Percentiles rank a stretch among this genome's conserved stretches.
Conservation (phyloP, 2,888 invertebrate species). For the Ethmia dodecea region DNA sequence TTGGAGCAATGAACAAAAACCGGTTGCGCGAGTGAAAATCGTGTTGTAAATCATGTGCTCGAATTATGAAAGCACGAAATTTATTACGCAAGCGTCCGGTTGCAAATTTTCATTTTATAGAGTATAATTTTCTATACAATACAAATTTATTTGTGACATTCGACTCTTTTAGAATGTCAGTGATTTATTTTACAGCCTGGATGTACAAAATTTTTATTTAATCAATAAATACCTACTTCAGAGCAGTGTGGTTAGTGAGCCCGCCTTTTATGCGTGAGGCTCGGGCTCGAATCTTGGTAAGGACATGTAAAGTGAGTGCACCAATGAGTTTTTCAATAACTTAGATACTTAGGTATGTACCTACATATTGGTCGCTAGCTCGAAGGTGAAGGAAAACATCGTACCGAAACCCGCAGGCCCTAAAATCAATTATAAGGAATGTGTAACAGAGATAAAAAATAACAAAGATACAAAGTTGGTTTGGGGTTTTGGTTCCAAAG, state of each 20-base stretch:
- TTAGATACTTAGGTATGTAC: too few species aligned
- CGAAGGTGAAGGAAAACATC: too few species aligned
- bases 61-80: slow-evolving; percentile 68
- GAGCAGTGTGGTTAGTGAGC: not conserved
- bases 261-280: not conserved
- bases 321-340: too few species aligned
- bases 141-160: slow-evolving; percentile 42
- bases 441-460: too few species aligned
- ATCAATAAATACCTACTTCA: too few species aligned
- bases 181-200: slow-evolving; percentile 12
- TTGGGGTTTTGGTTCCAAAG: too few species aligned
- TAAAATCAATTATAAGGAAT: too few species aligned
- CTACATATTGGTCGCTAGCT: too few species aligned
- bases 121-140: slow-evolving; percentile 50
- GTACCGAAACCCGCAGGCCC: too few species aligned
- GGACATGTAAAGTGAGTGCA: too few species aligned
- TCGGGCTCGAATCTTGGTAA: too few species aligned
- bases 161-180: slow-evolving; percentile 22
- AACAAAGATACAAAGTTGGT: too few species aligned
- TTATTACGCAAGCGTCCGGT: slow-evolving; percentile 62
- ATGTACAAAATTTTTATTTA: not conserved
- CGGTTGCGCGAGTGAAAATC: slow-evolving; percentile 44
- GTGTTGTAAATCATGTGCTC: slow-evolving; percentile 58
- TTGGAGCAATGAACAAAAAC: slow-evolving; percentile 51
- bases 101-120: slow-evolving; percentile 59